A percentile compares a stretch with the other conserved stretches of the same genome.
Evolutionary conservation across 1,140 invertebrate genomes (phyloP).

Genomic region (Colletes gigas): DNA sequence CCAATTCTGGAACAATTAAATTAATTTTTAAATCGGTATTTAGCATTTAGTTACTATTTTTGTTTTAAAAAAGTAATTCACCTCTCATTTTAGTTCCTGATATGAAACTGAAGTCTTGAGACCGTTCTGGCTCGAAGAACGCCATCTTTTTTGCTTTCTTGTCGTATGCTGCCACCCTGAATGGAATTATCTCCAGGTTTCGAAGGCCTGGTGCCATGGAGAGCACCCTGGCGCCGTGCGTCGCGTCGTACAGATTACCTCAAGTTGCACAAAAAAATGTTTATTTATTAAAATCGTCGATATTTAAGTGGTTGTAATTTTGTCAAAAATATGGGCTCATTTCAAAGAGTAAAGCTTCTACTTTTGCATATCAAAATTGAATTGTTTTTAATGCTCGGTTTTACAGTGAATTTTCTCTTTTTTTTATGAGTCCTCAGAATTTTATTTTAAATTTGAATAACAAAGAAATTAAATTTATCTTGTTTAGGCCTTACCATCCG

Average conservation of each 20-base stretch:
- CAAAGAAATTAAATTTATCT: not conserved
- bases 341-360: too few relatives aligned
- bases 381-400: too few relatives aligned
- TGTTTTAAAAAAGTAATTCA: slow-evolving; percentile 61
- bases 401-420: too few relatives aligned
- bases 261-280: not conserved
- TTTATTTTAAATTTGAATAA: not conserved
- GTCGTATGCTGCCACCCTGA: slow-evolving; percentile 98
- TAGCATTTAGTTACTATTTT: too few relatives aligned
- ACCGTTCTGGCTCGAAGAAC: slow-evolving; percentile 94
- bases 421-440: too few relatives aligned
- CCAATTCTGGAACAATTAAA: slow-evolving; percentile 83
- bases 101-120: slow-evolving; percentile 98
- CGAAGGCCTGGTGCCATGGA: slow-evolving; percentile 95
- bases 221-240: slow-evolving; percentile 95
- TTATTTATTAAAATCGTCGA: not conserved
- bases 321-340: too few relatives aligned
- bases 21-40: not conserved
- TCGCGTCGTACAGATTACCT: slow-evolving; percentile 93
- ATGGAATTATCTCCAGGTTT: slow-evolving; percentile 97
- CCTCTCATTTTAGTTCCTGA: slow-evolving; percentile 98
- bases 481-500: slow-evolving; percentile 80
- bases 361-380: too few relatives aligned
- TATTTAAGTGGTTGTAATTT: too few relatives aligned
- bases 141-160: slow-evolving; percentile 91